Evolutionary conservation across 1,140 invertebrate species (phyloP).

Genomic region (Calephelis virginiensis): DNA sequence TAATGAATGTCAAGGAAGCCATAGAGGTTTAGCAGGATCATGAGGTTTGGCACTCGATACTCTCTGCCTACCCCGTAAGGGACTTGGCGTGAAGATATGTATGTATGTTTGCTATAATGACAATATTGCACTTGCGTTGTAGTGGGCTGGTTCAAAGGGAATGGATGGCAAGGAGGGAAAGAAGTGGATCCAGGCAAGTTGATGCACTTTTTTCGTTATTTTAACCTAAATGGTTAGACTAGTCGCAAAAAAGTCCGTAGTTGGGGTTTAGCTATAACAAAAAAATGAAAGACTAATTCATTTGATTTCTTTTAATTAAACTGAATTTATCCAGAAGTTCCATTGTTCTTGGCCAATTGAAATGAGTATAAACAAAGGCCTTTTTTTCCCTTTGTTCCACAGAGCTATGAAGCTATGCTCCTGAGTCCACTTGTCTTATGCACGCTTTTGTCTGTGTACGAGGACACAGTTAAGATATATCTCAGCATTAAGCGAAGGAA

Average conservation of each 20-base stretch:
- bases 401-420: conserved; percentile 20
- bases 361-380: conserved; percentile 30
- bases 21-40: too few species aligned
- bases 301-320: conserved; percentile 20
- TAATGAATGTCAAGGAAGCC: too few species aligned
- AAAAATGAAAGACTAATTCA: conserved; percentile 6
- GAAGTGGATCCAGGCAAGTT: too few species aligned
- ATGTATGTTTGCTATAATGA: too few species aligned
- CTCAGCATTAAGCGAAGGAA: conserved; percentile 20
- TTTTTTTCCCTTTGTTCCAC: conserved; percentile 29
- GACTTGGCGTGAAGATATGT: too few species aligned
- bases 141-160: too few species aligned
- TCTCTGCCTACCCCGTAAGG: too few species aligned
- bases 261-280: neutral
- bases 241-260: too few species aligned
- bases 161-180: too few species aligned
- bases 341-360: conserved; percentile 27
- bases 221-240: neutral
- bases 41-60: too few species aligned
- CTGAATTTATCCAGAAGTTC: conserved; percentile 9
- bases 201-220: neutral
- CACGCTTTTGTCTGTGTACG: conserved; percentile 32
- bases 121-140: too few species aligned
- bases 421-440: conserved; percentile 35
- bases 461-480: conserved; percentile 24